Base-by-base conservation (phyloP, 64 coral and sea anemone genomes). In the Trachythela sp. region DNA sequence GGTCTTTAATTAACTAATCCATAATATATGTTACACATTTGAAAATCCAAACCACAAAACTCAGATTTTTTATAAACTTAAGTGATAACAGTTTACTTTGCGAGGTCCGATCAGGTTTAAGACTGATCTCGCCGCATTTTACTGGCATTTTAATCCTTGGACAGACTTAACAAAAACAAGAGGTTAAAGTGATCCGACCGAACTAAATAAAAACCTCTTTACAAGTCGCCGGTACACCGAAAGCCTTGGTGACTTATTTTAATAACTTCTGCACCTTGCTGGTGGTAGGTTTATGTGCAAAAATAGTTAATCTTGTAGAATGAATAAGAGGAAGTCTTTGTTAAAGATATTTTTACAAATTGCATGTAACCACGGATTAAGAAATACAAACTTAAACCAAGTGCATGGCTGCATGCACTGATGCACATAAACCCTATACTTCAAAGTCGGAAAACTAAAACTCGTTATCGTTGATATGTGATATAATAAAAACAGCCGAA, bases 371-470 rank as follows among this genome's bases (percentile, higher is more conserved):
- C 4, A 45, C 42, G 11, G 42, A 45, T 45, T 6, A 45, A 11
- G 42, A 45, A 45, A 45, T 45, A 45, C 42, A 11, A n/a, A 45
- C 42, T 6, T 45, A 6, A 6, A 64, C 20, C 56, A 64, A 64
- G 56, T 64, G 56, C 56, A 27, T 64, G 56, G n/a, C n/a, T 0
- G 22, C 4, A 30, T 80, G 20, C 33, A 36, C 10, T n/a, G n/a
- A n/a, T n/a, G n/a, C n/a, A n/a, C n/a, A n/a, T n/a, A n/a, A n/a
- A n/a, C n/a, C n/a, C n/a, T n/a, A n/a, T 4, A 80, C 33, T 36
- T 80, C 75, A 80, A 80, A 80, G 75, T 80, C 75, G 75, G 75
- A 39, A 80, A 80, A 35, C 20, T 15, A n/a, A 80, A 80, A 36
- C 75, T 80, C 75, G 75, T 39, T 39, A 80, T 80, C 37, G 30